A percentile compares a stretch with the other conserved stretches of the same genome.
Evolutionary conservation across 2,113 vertebrate species (phyloP).

Genomic region (Gopherus evgoodei): DNA sequence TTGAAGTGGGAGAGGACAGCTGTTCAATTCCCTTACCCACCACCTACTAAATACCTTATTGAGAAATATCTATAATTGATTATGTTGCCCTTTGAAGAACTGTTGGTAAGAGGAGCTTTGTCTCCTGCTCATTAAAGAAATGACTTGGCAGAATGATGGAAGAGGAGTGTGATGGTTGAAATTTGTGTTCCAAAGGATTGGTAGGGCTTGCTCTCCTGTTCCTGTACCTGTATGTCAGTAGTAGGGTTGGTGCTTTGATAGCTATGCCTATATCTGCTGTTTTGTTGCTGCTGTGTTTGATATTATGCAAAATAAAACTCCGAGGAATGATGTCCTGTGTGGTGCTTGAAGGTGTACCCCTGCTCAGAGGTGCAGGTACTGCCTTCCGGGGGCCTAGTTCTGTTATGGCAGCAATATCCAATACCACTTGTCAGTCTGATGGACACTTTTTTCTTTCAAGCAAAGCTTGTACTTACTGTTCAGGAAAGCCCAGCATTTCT

Average conservation of each 20-base stretch:
- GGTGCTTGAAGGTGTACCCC: neutral
- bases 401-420: neutral
- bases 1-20: neutral
- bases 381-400: neutral
- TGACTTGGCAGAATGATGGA: neutral
- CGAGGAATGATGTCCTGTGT: neutral
- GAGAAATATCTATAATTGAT: neutral
- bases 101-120: neutral
- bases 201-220: neutral
- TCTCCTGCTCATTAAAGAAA: neutral
- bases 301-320: neutral
- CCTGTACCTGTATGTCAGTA: neutral
- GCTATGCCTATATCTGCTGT: neutral
- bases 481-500: neutral
- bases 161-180: neutral
- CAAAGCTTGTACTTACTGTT: neutral
- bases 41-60: neutral
- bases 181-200: neutral
- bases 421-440: neutral
- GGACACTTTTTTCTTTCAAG: neutral
- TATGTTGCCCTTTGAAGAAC: neutral
- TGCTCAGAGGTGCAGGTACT: neutral
- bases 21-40: neutral
- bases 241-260: neutral
- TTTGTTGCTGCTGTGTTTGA: neutral